Conservation (phyloP, 2,113 vertebrate species). For the Lamprologus tigripictilis region DNA sequence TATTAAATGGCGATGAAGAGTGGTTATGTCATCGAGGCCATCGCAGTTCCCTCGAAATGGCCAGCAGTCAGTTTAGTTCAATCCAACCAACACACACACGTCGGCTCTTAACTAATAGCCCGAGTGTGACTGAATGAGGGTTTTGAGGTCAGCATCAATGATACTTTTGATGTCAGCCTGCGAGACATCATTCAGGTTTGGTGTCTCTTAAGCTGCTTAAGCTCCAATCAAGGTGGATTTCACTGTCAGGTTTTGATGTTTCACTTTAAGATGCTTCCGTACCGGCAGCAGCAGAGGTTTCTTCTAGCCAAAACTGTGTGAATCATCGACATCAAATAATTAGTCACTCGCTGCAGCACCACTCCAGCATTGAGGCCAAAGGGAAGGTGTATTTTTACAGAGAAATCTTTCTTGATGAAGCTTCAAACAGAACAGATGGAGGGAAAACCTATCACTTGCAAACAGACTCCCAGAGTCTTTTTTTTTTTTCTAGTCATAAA, state of each 20-base stretch:
- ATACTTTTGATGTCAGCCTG: neutral
- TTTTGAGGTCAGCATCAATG: neutral
- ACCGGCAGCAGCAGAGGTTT: constrained; percentile 14
- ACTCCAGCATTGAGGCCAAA: neutral
- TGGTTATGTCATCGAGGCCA: neutral
- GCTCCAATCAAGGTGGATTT: neutral
- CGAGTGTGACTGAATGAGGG: neutral
- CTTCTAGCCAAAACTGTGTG: constrained; percentile 14
- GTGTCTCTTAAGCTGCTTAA: neutral
- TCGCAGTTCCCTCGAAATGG: neutral
- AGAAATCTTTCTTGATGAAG: neutral
- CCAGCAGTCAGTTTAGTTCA: neutral
- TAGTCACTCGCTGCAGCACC: constrained; percentile 15
- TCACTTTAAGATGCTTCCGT: neutral
- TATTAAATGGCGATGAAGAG: neutral
- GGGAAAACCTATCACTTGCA: constrained; percentile 36
- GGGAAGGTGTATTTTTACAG: neutral
- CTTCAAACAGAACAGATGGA: constrained; percentile 41
- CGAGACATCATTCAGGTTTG: neutral
- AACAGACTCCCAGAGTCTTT: constrained; percentile 19
- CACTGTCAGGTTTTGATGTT: neutral
- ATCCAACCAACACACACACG: neutral
- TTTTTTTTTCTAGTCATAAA: constrained; percentile 18
- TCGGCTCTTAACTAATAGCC: neutral
- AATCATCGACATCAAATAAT: constrained; percentile 16